Percentiles rank a stretch among this genome's conserved stretches.
Evolutionary conservation across 2,888 invertebrate species (phyloP).

Genomic region (Cecidostiba fungosa): DNA sequence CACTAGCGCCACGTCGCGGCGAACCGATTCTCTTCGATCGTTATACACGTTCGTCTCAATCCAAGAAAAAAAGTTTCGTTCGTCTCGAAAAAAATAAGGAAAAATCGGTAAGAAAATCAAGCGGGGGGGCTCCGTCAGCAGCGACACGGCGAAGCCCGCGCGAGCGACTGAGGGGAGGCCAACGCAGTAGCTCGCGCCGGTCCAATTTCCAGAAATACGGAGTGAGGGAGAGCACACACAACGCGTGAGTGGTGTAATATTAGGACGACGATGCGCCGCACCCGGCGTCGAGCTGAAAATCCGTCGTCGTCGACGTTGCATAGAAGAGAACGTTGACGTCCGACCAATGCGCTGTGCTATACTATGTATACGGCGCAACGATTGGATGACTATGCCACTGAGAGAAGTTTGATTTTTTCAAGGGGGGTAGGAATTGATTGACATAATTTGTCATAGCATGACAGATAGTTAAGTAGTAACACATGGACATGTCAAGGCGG

Average conservation of each 20-base stretch:
- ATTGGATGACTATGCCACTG: neutral
- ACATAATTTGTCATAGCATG: neutral
- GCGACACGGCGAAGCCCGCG: conserved; percentile 39
- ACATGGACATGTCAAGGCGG: neutral
- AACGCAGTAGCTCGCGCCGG: conserved; percentile 67
- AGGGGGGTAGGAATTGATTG: neutral
- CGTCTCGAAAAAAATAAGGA: neutral
- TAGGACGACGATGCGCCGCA: conserved; percentile 73
- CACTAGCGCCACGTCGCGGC: conserved; percentile 16
- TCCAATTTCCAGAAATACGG: conserved; percentile 80
- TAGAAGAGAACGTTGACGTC: neutral
- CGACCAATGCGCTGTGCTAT: neutral
- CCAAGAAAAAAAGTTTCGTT: neutral
- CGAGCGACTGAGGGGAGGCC: conserved; percentile 54
- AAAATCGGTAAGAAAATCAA: neutral
- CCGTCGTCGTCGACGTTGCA: conserved; percentile 50
- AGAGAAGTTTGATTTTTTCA: neutral
- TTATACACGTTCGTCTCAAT: neutral
- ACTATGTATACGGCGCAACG: neutral
- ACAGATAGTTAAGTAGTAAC: neutral
- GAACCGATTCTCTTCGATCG: neutral
- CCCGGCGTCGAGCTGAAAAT: conserved; percentile 59
- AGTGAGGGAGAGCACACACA: conserved; percentile 68
- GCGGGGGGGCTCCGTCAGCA: neutral
- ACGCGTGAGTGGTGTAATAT: conserved; percentile 72